These are phyloP conservation scores for Eulemur mongoz DNA, from an alignment of 2,797 vertebrate genomes.

Conservation along the genomic window DNA sequence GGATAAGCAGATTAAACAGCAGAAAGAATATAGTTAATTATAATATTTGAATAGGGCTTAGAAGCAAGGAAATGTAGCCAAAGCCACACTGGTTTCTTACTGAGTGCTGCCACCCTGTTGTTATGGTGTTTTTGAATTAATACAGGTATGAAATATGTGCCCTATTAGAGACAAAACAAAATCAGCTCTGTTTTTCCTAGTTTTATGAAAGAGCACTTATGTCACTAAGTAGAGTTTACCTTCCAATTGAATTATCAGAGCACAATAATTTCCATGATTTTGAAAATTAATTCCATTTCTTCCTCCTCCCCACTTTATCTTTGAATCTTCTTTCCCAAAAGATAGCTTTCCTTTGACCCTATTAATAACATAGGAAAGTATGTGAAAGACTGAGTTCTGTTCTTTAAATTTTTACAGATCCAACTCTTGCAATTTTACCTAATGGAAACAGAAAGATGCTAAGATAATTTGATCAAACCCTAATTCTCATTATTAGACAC, in stretches of 20 bases:
- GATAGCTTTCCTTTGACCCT: conserved; percentile 35
- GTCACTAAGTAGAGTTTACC: conserved; percentile 58
- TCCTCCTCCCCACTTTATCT: conserved; percentile 23
- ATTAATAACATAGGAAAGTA: conserved; percentile 30
- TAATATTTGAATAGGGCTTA: conserved; percentile 59
- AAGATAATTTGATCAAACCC: conserved; percentile 38
- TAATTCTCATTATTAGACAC: conserved; percentile 34
- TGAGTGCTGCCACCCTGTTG: conserved; percentile 71
- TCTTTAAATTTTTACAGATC: conserved; percentile 49
- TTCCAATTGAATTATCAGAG: conserved; percentile 60
- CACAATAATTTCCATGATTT: conserved; percentile 56
- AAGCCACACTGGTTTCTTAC: conserved; percentile 76
- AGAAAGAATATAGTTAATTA: conserved; percentile 49
- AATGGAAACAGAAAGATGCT: neutral
- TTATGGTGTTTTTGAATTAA: conserved; percentile 59
- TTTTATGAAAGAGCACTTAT: conserved; percentile 48
- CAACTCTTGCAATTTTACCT: conserved; percentile 7
- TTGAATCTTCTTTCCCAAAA: conserved; percentile 42
- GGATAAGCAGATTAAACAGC: conserved; percentile 66
- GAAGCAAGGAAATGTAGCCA: conserved; percentile 71
- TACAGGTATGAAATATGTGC: conserved; percentile 23
- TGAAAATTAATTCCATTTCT: conserved; percentile 45
- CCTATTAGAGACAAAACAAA: neutral
- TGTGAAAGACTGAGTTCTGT: conserved; percentile 22
- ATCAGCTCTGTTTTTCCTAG: neutral